These are phyloP conservation scores for Pyrocoelia pectoralis DNA, from an alignment of 2,888 invertebrate genomes.

Conservation along the genomic window DNA sequence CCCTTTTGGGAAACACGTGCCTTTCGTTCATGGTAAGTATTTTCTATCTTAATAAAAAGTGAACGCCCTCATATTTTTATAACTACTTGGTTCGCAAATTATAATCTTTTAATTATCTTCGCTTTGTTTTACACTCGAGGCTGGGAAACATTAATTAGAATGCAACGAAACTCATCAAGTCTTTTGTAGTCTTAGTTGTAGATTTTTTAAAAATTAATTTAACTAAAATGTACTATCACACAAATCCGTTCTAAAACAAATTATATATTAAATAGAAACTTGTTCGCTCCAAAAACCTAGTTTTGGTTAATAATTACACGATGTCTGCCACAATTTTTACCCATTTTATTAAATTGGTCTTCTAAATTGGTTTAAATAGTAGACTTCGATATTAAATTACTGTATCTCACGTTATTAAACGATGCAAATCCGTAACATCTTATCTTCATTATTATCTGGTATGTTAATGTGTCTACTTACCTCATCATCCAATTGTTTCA, in stretches of 20 bases:
- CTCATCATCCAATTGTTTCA: too few species aligned
- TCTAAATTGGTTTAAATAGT: too few species aligned
- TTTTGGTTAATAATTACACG: constrained; percentile 16
- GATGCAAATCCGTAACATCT: too few species aligned
- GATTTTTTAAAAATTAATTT: not conserved
- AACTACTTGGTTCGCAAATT: not conserved
- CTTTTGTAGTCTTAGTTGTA: not conserved
- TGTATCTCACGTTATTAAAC: too few species aligned
- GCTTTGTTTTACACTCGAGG: not conserved
- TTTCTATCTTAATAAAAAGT: not conserved
- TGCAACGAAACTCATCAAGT: not conserved
- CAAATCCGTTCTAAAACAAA: not conserved
- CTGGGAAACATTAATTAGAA: not conserved
- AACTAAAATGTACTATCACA: not conserved
- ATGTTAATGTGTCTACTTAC: too few species aligned
- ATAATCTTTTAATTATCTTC: not conserved
- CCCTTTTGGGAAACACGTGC: too few species aligned
- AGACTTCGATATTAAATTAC: too few species aligned
- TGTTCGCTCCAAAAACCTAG: constrained; percentile 26
- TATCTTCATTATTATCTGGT: too few species aligned
- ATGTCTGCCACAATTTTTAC: constrained; percentile 1
- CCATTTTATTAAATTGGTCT: not conserved
- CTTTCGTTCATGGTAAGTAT: too few species aligned
- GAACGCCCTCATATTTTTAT: not conserved
- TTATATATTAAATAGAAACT: not conserved